These are phyloP conservation scores for Coelopa pilipes DNA, from an alignment of 2,888 invertebrate genomes.

Conservation along the genomic window DNA sequence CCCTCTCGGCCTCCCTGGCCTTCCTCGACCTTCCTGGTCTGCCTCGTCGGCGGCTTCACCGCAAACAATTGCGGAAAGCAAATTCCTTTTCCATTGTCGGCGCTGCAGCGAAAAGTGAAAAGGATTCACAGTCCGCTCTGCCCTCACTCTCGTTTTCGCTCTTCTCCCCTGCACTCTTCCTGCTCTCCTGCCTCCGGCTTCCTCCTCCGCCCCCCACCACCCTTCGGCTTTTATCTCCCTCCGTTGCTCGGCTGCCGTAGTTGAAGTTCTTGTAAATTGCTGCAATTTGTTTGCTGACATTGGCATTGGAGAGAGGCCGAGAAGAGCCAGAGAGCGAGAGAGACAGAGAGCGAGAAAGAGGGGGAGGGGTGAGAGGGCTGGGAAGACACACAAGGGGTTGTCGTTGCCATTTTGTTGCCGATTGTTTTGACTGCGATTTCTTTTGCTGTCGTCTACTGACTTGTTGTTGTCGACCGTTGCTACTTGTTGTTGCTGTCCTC, in stretches of 20 bases:
- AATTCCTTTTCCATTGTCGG: constrained; percentile 44
- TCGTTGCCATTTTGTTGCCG: too few species aligned
- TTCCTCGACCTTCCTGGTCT: background rate
- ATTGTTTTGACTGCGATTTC: too few species aligned
- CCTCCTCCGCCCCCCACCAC: constrained; percentile 1
- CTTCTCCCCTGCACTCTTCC: background rate
- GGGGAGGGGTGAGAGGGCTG: background rate
- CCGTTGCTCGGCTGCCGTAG: background rate
- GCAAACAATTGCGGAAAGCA: constrained; percentile 45
- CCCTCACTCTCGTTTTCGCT: background rate
- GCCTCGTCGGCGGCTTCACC: constrained; percentile 33
- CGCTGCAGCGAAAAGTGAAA: constrained; percentile 12
- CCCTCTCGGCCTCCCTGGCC: background rate
- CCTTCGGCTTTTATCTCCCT: constrained; percentile 6
- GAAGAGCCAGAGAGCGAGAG: background rate
- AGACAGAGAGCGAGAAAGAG: too few species aligned
- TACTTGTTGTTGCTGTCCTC: too few species aligned
- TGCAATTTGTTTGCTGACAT: constrained; percentile 35
- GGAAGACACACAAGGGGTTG: too few species aligned
- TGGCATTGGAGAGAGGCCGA: constrained; percentile 16
- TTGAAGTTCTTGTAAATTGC: constrained; percentile 22
- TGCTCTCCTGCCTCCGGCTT: too few species aligned
- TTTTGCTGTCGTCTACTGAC: too few species aligned
- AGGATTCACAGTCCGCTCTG: background rate
- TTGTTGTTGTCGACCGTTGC: too few species aligned